Base-by-base conservation (phyloP, 2,113 vertebrate species). In the Micromys minutus region DNA sequence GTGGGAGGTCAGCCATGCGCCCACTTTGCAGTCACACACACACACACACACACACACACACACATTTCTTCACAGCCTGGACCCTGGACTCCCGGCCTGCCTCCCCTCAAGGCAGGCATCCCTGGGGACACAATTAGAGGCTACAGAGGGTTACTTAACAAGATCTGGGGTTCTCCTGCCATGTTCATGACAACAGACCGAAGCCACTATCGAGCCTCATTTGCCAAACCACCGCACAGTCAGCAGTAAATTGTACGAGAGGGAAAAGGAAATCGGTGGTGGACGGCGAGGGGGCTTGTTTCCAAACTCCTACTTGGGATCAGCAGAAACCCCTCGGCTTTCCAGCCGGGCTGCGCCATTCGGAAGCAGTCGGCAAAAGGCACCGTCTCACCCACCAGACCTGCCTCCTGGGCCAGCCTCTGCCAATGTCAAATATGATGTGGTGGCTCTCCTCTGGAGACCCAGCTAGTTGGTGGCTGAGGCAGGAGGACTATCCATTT, bases 241-340 rank as follows among this genome's bases (percentile, higher is more conserved):
- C 80, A 95, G 85, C 94, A 91, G 89, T 79, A 75, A 94, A 92
- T 17, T 42, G 71, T 10, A 47, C 86, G 77, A 77, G 80, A 87
- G 34, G 65, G 93, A 65, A 67, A 81, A 95, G 89, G 79, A 76
- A 86, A 71, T 1, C 34, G 7, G 59, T 77, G 75, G 65, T 45
- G 50, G 86, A 55, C 81, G 59, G 47, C 7, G 1, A 79, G 39
- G 42, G 85, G 11, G 47, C 74, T 47, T 39, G 79, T n/a, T 39
- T 80, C 87, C 92, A 71, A 52, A 36, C 47, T 83, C 90, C 87
- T 42, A 0, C 19, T 67, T 84, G 75, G 75, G 17, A 52, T 79
- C 86, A 92, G 95, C 94, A 96, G 75, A 92, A 94, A 67, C 21
- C 6, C 69, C 95, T 72, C 55, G 0, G 19, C 87, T 39, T 72